Conservation (phyloP, 2,888 invertebrate genomes). For the Caenorhabditis parvicauda region DNA sequence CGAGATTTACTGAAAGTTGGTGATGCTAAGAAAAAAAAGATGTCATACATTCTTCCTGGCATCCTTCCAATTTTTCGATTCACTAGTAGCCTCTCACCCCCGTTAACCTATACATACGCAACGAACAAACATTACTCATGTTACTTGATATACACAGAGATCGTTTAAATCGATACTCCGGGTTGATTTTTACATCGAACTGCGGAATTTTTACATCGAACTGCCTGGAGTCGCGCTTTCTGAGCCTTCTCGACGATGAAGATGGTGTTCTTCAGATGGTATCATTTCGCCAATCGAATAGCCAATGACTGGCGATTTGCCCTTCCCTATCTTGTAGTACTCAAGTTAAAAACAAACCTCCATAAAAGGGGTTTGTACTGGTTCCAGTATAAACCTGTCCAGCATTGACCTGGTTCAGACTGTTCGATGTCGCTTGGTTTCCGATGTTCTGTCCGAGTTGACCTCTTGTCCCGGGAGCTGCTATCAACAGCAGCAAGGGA, state of each 20-base stretch:
- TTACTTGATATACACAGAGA: too few species aligned
- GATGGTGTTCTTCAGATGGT: background rate
- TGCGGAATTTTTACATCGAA: too few species aligned
- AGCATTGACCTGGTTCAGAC: constrained; percentile 29
- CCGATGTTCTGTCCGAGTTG: constrained; percentile 28
- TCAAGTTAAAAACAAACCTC: constrained; percentile 41
- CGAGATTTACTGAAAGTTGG: constrained; percentile 45
- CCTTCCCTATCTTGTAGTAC: too few species aligned
- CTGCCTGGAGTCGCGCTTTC: too few species aligned
- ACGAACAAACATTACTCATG: background rate
- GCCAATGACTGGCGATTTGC: too few species aligned
- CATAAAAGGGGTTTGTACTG: constrained; percentile 54
- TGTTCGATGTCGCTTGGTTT: constrained; percentile 17
- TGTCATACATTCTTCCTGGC: background rate
- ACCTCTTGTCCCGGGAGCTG: constrained; percentile 6
- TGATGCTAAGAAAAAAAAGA: background rate
- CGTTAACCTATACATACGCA: background rate
- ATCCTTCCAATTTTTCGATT: constrained; percentile 1
- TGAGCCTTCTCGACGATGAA: background rate
- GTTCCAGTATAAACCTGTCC: constrained; percentile 50
- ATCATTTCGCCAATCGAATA: too few species aligned
- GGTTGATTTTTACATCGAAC: too few species aligned
- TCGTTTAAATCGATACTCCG: too few species aligned
- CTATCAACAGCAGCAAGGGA: too few species aligned
- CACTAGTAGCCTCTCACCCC: background rate